phyloP scores from a whole-genome alignment of 2,888 invertebrate species.

The Syrista parreyssii region DNA sequence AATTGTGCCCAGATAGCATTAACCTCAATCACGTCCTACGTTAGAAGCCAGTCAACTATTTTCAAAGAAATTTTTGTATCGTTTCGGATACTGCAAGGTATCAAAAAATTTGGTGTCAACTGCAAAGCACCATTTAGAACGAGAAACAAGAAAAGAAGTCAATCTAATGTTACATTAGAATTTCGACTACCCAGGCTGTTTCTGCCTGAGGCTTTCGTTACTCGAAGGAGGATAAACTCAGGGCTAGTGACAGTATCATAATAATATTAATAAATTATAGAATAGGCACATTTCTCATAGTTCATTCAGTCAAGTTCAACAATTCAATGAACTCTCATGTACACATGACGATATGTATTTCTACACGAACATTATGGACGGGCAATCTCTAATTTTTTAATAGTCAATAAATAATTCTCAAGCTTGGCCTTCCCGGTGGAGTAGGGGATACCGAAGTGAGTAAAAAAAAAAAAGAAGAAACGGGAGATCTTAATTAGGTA shows the following conservation, averaged over 20 bases:
- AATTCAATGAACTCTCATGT: neutral
- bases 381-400: neutral
- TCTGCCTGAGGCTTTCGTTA: neutral
- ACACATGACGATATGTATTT: neutral
- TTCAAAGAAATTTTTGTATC: neutral
- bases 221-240: conserved; percentile 20
- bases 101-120: neutral
- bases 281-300: neutral
- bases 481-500: neutral
- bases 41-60: neutral
- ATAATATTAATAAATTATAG: neutral
- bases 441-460: neutral
- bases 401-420: neutral
- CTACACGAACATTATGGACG: neutral
- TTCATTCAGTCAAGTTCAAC: neutral
- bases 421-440: neutral
- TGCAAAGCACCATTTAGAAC: neutral
- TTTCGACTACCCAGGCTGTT: neutral
- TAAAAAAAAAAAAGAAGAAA: neutral
- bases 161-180: neutral
- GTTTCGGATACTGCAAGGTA: neutral
- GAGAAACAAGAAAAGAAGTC: neutral
- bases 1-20: conserved; percentile 33
- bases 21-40: neutral
- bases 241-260: conserved; percentile 21